Evolutionary conservation across 1,140 invertebrate species (phyloP), one percentile per base, ranked within the genome.

Genomic region (Brachionus angularis): DNA sequence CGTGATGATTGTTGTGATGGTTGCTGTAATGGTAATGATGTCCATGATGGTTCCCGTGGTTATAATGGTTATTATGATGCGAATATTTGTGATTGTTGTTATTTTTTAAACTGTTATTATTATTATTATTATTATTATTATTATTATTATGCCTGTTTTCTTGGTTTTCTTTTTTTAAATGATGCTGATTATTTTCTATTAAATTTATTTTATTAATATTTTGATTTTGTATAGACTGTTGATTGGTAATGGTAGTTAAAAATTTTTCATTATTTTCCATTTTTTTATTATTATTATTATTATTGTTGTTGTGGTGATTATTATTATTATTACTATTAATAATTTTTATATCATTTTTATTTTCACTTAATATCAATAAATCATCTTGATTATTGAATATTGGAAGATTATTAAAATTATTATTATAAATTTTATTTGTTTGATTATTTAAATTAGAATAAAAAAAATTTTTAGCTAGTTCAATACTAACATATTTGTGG

Each of bases 401-500:
- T n/a, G n/a, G n/a, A n/a, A n/a, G n/a, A n/a, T n/a, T n/a, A n/a
- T n/a, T n/a, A n/a, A n/a, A n/a, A n/a, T n/a, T n/a, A n/a, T n/a
- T n/a, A n/a, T n/a, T n/a, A n/a, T n/a, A n/a, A n/a, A n/a, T n/a
- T n/a, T n/a, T n/a, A n/a, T n/a, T n/a, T n/a, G n/a, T n/a, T n/a
- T n/a, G n/a, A n/a, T n/a, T n/a, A n/a, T n/a, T n/a, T n/a, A n/a
- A n/a, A n/a, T n/a, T n/a, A n/a, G n/a, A n/a, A n/a, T n/a, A n/a
- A 36, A 58, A 39, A 18, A 58, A 58, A 0, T 31, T 39, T 23
- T 58, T 58, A 12, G 53, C 53, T 10, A 58, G n/a, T 10, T 58
- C 53, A 12, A 58, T 39, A 0, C 39, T 47, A 16, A 67, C 62
- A 67, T 27, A 33, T 25, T 67, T 67, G 8, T 67, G 21, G 23